Base-by-base conservation (phyloP, 2,113 vertebrate genomes). In the Atractosteus spatula region DNA sequence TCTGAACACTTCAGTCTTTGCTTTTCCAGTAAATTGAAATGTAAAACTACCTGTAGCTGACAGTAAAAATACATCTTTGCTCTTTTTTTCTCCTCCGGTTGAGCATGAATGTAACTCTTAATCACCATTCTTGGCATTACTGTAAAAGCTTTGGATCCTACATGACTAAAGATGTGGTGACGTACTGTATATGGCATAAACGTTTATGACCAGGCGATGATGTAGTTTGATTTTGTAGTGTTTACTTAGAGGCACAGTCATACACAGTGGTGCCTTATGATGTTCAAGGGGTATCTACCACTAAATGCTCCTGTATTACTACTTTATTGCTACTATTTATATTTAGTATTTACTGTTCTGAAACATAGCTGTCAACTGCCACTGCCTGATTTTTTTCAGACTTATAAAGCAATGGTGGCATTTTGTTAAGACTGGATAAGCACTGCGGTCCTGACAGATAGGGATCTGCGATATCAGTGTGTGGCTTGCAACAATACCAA, bases 281-380 rank as follows among this genome's bases (percentile, higher is more conserved):
- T 69, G 78, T 82, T 84, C 73, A 78, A 80, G 73, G 70, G 80
- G 68, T 44, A 76, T 77, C 79, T 80, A 84, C 43, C 14, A 69
- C 74, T 71, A 71, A 29, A 29, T 29, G 29, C 29, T 29, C 1
- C 29, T 29, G 3, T 51, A 51, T 7, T 51, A 51, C 47, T 51
- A 5, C 47, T 7, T 10, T 51, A 51, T 10, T 51, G 1, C 10
- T 5, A 7, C 47, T 10, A 7, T 51, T 51, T 51, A 5, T 7
- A 51, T 51, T 7, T 51, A 51, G 47, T 51, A 10, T 51, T 12
- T 13, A 65, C 62, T 10, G 13, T 29, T 41, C n/a, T 11, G 62
- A 65, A 41, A 3, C 8, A 43, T 43, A 4, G 62, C 62, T 65
- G 2, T 41, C 10, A 29, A 7, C n/a, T 41, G 62, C 13, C 62